These are phyloP conservation scores for Azemiops feae DNA, from an alignment of 2,113 vertebrate species.

Conservation along the genomic window DNA sequence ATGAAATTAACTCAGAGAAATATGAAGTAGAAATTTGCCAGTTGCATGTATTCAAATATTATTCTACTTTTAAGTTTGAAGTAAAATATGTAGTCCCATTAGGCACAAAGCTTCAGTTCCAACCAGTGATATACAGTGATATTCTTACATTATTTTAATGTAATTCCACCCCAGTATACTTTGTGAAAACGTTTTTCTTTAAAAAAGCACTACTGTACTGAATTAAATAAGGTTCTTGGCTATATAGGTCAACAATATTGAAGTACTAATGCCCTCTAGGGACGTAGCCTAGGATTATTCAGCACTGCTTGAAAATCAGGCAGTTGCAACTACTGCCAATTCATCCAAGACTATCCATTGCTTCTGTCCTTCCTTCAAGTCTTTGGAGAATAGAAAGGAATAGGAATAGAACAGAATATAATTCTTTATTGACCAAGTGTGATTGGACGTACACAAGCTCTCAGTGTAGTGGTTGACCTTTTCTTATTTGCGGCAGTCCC, in stretches of 20 bases:
- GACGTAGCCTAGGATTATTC: not conserved
- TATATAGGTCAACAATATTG: not conserved
- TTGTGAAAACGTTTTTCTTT: not conserved
- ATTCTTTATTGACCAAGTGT: too few relatives aligned
- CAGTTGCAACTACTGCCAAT: not conserved
- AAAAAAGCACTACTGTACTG: not conserved
- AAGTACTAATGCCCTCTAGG: conserved; percentile 8
- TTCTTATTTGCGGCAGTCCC: not conserved
- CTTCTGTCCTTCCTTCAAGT: not conserved
- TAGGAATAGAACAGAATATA: too few relatives aligned
- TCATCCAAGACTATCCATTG: not conserved
- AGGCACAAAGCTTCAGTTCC: not conserved
- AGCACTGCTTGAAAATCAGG: not conserved
- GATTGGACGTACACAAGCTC: too few relatives aligned
- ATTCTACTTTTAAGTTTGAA: not conserved
- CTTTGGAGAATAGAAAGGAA: not conserved
- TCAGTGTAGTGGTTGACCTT: too few relatives aligned
- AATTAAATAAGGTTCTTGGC: not conserved
- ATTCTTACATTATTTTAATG: not conserved
- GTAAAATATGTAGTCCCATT: not conserved
- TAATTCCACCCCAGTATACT: not conserved
- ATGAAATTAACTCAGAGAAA: not conserved
- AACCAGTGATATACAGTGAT: not conserved
- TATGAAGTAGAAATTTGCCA: not conserved
- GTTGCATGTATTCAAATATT: not conserved